Base-by-base conservation (phyloP, 92 coral and sea anemone genomes). In the Epizoanthus stellaris region DNA sequence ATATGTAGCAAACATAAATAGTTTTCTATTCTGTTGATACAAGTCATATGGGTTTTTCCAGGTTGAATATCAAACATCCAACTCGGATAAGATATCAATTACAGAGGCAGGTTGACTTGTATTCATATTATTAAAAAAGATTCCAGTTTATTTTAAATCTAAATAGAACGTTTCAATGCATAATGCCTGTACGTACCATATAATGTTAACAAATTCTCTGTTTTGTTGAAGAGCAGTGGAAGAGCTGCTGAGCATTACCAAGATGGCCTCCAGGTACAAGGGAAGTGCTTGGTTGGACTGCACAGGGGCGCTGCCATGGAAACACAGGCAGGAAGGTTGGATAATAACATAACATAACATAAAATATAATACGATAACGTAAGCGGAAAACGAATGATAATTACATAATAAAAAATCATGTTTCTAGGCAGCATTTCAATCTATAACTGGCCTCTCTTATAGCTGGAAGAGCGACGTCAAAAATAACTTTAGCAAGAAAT, bases 231-330 rank as follows among this genome's bases (percentile, higher is more conserved):
- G 80, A 56, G 98, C 93, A 21, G 98, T 90, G 25, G 98, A 93
- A n/a, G 93, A 89, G 66, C 97, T 97, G 15, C 94, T 90, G 8
- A 97, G 93, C 94, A 97, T 95, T 17, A 97, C 97, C 64, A 90
- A 84, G 82, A 97, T 92, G 77, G 99, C 98, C 69, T 97, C 99
- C 72, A 97, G 94, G 67, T 97, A 94, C 63, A 97, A 80, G 21
- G 99, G 98, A n/a, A 96, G 80, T 17, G 98, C 95, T 38, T 96
- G 97, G 67, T 84, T 90, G 42, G 88, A 77, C 73, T 94, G 98
- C 3, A 86, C 90, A 15, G 93, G 92, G 40, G 91, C 88, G 72
- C 99, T 96, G 79, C 20, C 69, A 81, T n/a, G 9, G n/a, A 61
- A 5, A 15, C 11, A 59, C 34, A 25, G 19, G 6, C 11, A 11